These are phyloP conservation scores for Bombyx mandarina DNA, from an alignment of 1,140 invertebrate genomes.

Conservation along the genomic window DNA sequence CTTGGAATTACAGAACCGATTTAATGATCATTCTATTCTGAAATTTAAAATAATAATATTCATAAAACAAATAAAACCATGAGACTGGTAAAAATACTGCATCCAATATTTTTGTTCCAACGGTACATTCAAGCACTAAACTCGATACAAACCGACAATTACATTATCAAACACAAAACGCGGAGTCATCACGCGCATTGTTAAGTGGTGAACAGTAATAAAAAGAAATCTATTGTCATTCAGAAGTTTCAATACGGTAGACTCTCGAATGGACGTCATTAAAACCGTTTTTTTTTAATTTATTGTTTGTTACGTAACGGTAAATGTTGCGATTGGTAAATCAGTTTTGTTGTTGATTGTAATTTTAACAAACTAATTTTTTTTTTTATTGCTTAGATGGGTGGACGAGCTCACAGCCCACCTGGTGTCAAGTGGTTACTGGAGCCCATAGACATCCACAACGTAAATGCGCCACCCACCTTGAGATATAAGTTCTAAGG, in stretches of 20 bases:
- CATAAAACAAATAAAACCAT: too few relatives aligned
- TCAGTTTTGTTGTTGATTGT: not conserved
- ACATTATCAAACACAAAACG: conserved; percentile 40
- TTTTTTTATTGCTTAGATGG: too few relatives aligned
- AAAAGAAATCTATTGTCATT: conserved; percentile 18
- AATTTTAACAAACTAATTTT: too few relatives aligned
- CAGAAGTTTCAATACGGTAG: conserved; percentile 23
- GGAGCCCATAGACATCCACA: too few relatives aligned
- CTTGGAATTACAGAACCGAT: too few relatives aligned
- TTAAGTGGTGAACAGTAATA: conserved; percentile 17
- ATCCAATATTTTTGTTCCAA: conserved; percentile 18
- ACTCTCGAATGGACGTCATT: conserved; percentile 15
- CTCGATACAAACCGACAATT: conserved; percentile 54
- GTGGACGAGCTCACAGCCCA: too few relatives aligned
- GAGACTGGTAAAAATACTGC: not conserved
- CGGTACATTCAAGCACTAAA: conserved; percentile 33
- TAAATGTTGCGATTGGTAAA: not conserved
- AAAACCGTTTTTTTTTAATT: conserved; percentile 10
- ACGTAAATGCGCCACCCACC: too few relatives aligned
- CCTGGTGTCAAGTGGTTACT: too few relatives aligned
- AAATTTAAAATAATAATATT: too few relatives aligned
- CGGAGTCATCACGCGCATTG: conserved; percentile 39
- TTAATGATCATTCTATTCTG: too few relatives aligned
- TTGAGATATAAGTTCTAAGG: too few relatives aligned
- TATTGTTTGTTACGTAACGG: not conserved